phyloP scores from a whole-genome alignment of 1,140 invertebrate species.

The Euwallacea similis region DNA sequence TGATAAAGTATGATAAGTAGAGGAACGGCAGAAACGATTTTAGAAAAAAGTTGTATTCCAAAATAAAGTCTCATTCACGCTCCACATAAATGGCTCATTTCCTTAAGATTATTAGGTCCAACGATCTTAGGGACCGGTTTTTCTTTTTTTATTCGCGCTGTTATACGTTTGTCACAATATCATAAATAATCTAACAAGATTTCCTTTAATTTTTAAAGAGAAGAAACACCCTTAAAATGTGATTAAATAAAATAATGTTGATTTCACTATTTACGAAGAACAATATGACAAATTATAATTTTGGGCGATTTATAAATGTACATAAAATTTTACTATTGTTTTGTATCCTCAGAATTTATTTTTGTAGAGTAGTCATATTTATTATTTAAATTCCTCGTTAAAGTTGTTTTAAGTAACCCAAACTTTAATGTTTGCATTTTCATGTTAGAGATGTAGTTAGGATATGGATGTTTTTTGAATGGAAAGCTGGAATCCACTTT shows the following conservation, averaged over 20 bases:
- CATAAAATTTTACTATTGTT: slow-evolving; percentile 33
- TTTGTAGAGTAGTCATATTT: slow-evolving; percentile 34
- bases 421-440: slow-evolving; percentile 39
- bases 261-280: slow-evolving; percentile 11
- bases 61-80: no score
- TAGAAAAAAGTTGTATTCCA: no score
- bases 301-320: slow-evolving; percentile 24
- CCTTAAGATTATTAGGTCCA: no score
- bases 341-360: slow-evolving; percentile 32
- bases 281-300: slow-evolving; percentile 18
- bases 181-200: no score
- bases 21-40: no score
- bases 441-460: slow-evolving; percentile 35
- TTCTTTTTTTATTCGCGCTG: no score
- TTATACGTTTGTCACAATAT: no score
- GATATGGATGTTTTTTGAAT: slow-evolving; percentile 37
- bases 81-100: no score
- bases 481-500: slow-evolving; percentile 30
- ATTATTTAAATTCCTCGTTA: slow-evolving; percentile 10
- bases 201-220: no score
- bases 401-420: slow-evolving; percentile 15
- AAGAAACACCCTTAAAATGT: slow-evolving; percentile 6
- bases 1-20: no score
- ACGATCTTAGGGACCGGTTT: no score
- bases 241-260: slow-evolving; percentile 26